A percentile compares a stretch with the other conserved stretches of the same genome.
Conservation (phyloP, 2,888 invertebrate species). For the Lymantria dispar region DNA sequence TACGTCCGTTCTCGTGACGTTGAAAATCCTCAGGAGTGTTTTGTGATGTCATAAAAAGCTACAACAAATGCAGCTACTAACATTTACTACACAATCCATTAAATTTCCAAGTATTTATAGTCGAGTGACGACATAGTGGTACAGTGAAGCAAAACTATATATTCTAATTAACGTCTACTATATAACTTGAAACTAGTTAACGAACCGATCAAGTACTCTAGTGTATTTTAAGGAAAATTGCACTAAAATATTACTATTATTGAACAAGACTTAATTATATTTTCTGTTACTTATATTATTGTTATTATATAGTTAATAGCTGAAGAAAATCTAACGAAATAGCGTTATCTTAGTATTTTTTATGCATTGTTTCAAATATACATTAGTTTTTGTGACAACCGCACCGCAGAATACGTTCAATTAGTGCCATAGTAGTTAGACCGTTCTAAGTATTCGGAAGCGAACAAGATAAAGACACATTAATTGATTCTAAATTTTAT, state of each 20-base stretch:
- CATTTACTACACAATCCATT: not conserved
- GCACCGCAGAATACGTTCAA: conserved; percentile 7
- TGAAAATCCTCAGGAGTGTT: too few relatives aligned
- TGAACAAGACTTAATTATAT: not conserved
- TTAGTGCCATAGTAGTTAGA: conserved; percentile 15
- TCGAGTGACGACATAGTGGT: not conserved
- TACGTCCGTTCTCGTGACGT: too few relatives aligned
- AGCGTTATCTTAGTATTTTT: not conserved
- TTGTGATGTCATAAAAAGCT: not conserved
- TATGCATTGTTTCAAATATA: not conserved
- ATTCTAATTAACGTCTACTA: too few relatives aligned
- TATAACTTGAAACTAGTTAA: too few relatives aligned
- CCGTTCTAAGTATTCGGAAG: conserved; percentile 35
- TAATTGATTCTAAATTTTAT: conserved; percentile 48
- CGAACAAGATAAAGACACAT: conserved; percentile 32
- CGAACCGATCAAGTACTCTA: too few relatives aligned
- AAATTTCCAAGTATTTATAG: not conserved
- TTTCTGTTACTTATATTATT: not conserved
- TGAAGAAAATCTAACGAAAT: not conserved
- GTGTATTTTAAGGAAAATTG: not conserved
- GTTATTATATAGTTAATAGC: too few relatives aligned
- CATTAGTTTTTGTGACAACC: not conserved
- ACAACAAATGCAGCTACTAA: not conserved
- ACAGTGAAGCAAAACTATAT: not conserved
- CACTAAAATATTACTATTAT: not conserved